Evolutionary conservation across 2,888 invertebrate genomes (phyloP).

Genomic region (Auanema freiburgensis): DNA sequence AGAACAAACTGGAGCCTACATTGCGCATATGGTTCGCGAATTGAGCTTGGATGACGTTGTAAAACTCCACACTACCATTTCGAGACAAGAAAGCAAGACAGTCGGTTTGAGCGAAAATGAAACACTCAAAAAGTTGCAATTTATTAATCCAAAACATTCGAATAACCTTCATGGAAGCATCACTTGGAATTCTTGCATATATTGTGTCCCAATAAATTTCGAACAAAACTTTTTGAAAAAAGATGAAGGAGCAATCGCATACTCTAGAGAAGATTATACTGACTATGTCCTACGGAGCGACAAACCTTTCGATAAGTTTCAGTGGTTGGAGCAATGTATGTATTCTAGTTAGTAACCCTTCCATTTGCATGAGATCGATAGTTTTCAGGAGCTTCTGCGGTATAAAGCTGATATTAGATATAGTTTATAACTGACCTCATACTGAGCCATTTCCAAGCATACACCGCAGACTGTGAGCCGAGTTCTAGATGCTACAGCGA

Average conservation of each 20-base stretch:
- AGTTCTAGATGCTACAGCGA: conserved; percentile 16
- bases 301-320: conserved; percentile 18
- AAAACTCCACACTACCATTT: background rate
- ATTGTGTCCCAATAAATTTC: conserved; percentile 31
- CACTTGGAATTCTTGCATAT: conserved; percentile 24
- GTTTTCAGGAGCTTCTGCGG: conserved; percentile 14
- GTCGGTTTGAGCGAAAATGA: background rate
- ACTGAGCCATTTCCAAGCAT: conserved; percentile 45
- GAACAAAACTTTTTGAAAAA: conserved; percentile 76
- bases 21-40: background rate
- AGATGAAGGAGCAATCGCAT: conserved; percentile 77
- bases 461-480: conserved; percentile 34
- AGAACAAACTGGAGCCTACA: too few relatives aligned
- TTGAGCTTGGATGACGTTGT: background rate
- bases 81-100: background rate
- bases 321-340: conserved; percentile 13
- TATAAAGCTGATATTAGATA: background rate
- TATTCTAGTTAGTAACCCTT: conserved; percentile 21
- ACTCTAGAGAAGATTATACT: conserved; percentile 26
- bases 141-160: too few relatives aligned
- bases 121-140: background rate
- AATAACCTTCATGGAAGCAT: conserved; percentile 8
- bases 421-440: conserved; percentile 26
- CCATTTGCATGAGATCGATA: conserved; percentile 20
- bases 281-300: background rate